Evolutionary conservation across 2,888 invertebrate species (phyloP).

Genomic region (Melanotus villosus): DNA sequence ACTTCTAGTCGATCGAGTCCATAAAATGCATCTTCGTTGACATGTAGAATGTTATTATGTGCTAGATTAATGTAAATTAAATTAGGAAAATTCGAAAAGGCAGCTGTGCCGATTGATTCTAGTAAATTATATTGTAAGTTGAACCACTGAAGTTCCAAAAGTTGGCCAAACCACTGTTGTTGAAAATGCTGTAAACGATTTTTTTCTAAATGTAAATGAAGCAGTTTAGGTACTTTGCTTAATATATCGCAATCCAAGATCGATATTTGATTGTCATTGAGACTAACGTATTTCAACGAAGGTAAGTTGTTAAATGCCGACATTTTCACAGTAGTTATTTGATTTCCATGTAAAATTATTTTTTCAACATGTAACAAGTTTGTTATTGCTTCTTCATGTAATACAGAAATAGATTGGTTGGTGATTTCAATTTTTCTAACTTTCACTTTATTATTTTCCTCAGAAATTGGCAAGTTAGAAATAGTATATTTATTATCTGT

Average conservation of each 20-base stretch:
- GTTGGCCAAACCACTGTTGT: conserved; percentile 26
- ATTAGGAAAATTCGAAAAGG: conserved; percentile 15
- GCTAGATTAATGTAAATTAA: conserved; percentile 14
- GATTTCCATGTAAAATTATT: conserved; percentile 18
- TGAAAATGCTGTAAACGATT: conserved; percentile 14
- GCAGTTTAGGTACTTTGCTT: not conserved
- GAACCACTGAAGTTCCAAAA: conserved; percentile 4
- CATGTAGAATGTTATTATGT: conserved; percentile 11
- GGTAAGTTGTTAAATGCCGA: conserved; percentile 23
- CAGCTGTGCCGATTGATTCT: not conserved
- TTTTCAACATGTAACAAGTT: conserved; percentile 17
- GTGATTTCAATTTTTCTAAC: not conserved
- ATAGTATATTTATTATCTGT: too few species aligned
- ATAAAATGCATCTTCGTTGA: conserved; percentile 20
- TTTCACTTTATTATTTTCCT: not conserved
- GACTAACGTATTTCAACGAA: not conserved
- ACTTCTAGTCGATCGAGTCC: conserved; percentile 1
- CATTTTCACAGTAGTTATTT: conserved; percentile 32
- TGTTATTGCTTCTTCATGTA: conserved; percentile 6
- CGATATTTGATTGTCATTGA: conserved; percentile 16
- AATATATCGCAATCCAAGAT: conserved; percentile 3
- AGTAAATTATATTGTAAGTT: conserved; percentile 19
- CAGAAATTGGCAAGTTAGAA: not conserved
- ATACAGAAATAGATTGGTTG: conserved; percentile 1
- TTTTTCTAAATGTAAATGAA: not conserved